Evolutionary conservation across 2,888 invertebrate species (phyloP).

Genomic region (Epinotia nisella): DNA sequence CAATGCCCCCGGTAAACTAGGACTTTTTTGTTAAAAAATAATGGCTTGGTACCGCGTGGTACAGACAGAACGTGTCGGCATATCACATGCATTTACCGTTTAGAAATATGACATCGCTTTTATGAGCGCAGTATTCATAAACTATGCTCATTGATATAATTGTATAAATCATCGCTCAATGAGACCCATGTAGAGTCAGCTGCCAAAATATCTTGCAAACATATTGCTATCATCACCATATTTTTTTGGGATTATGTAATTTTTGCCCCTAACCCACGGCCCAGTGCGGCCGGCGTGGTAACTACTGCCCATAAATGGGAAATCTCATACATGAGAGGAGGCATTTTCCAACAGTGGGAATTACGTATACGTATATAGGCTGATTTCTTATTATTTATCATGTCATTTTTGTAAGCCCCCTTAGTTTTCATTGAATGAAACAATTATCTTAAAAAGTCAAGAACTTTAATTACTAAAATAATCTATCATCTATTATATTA

Average conservation of each 20-base stretch:
- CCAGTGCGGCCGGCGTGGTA: too few species aligned
- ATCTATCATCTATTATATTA: constrained; percentile 51
- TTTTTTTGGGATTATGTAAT: neutral
- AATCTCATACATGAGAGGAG: too few species aligned
- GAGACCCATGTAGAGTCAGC: neutral
- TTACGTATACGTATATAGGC: too few species aligned
- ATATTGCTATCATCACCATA: too few species aligned
- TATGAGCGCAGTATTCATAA: constrained; percentile 21
- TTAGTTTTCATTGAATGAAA: constrained; percentile 19
- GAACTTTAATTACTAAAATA: constrained; percentile 69
- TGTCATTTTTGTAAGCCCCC: too few species aligned
- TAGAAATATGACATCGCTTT: constrained; percentile 19
- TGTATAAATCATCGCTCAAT: neutral
- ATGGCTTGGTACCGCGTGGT: constrained; percentile 53
- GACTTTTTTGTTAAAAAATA: constrained; percentile 44
- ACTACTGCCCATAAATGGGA: too few species aligned
- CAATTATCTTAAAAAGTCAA: constrained; percentile 55
- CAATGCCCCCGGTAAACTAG: constrained; percentile 37
- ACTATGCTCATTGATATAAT: neutral
- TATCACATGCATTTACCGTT: constrained; percentile 47
- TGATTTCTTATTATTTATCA: too few species aligned
- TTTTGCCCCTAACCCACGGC: neutral
- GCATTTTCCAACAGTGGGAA: too few species aligned
- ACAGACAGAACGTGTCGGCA: constrained; percentile 52
- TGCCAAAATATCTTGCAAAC: too few species aligned